Conservation (phyloP, 1,140 invertebrate genomes). For the Apis florea region DNA sequence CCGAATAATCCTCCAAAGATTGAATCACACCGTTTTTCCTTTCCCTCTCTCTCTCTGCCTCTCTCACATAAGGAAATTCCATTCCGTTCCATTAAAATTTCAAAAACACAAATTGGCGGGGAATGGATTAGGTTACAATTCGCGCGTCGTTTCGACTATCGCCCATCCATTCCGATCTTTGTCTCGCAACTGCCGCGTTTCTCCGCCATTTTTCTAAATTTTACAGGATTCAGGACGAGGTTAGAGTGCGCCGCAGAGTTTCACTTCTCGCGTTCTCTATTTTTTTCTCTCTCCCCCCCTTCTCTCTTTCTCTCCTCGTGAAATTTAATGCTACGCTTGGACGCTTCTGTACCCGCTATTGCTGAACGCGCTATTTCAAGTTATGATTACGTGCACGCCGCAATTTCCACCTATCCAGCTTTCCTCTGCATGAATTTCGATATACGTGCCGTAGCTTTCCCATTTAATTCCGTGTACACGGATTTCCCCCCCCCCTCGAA, state of each 20-base stretch:
- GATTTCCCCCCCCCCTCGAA: not conserved
- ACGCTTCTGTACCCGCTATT: conserved; percentile 47
- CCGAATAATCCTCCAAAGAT: no score
- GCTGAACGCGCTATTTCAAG: conserved; percentile 45
- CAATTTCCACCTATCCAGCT: conserved; percentile 47
- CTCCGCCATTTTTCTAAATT: conserved; percentile 36
- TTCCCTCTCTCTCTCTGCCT: no score
- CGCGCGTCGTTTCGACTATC: not conserved
- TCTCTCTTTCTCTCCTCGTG: conserved; percentile 41
- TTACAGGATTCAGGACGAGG: conserved; percentile 13
- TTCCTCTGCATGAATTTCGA: conserved; percentile 52
- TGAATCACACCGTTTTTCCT: no score
- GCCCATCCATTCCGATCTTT: not conserved
- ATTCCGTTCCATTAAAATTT: no score
- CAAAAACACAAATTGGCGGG: no score
- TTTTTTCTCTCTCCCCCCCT: not conserved
- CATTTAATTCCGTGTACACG: conserved; percentile 18
- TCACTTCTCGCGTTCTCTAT: not conserved
- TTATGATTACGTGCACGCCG: conserved; percentile 52
- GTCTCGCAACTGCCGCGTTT: not conserved
- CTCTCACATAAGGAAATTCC: no score
- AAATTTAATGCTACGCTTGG: conserved; percentile 71
- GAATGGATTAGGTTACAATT: no score
- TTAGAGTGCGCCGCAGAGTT: conserved; percentile 32
- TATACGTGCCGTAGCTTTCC: conserved; percentile 26